Base-by-base conservation (phyloP, 37 sponge, comb jelly and placozoan species). In the Spongilla lacustris region DNA sequence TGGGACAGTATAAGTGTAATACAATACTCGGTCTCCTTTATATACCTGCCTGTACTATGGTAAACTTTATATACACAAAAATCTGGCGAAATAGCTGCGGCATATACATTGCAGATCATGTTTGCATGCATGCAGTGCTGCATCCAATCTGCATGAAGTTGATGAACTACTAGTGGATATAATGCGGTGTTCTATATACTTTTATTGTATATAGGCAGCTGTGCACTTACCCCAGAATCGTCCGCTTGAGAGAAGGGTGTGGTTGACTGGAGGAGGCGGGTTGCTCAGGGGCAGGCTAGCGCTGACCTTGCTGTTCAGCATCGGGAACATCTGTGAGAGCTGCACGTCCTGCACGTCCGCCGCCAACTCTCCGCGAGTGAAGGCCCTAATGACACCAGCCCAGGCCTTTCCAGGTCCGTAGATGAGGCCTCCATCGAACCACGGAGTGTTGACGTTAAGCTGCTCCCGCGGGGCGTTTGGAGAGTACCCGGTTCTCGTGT, bases 381-480 rank as follows among this genome's bases (percentile, higher is more conserved):
- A 89, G 17, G 27, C 14, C 69, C 98, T 69, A 21, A 98, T 79
- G 2, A 90, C 86, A 82, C 96, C 96, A 0, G 95, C 88, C 98
- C 98, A 98, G 0, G 96, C 95, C 89, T 98, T 98, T 78, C 83
- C 81, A 14, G 90, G 84, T 29, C 98, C 98, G 73, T 98, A 98
- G 70, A 98, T 83, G 23, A 96, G 89, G 1, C 95, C 95, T 0
- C 95, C 98, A 73, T 98, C 98, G 24, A 98, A 81, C 93, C 95
- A 98, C 0, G 98, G 96, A 11, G 95, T 96, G 80, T 96, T 96
- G 72, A 94, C 95, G 67, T 98, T 98, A 81, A 98, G 85, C 93
- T 98, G 98, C 89, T 87, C 73, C 26, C 98, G 76, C 0, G 98
- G 98, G 31, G 81, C 88, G 84, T 96, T 92, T 13, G 98, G 96